Evolutionary conservation across 2,113 vertebrate genomes (phyloP), one percentile per base, ranked within the genome.

Genomic region (Eulacestoma nigropectus): DNA sequence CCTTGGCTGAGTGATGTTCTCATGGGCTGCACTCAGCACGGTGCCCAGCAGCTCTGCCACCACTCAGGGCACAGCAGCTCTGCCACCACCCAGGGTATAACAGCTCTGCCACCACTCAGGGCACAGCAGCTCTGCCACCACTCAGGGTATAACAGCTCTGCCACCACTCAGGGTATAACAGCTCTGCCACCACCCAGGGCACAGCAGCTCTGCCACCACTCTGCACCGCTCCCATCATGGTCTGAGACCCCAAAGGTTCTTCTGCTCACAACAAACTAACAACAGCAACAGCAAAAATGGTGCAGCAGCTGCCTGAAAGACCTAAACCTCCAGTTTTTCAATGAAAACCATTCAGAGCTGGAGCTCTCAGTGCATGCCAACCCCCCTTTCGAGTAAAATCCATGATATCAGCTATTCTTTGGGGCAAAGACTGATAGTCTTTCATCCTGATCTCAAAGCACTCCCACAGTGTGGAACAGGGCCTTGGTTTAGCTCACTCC

Each of bases 1-100:
- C 49, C 44, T 17, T 26, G 64, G 22, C 74, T 32, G 49, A 6
- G 14, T 6, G 18, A 18, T 49, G 13, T n/a, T 53, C 42, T 4
- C 13, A 1, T 12, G n/a, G 5, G 27, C 21, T 0, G 0, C 11
- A n/a, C 19, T 11, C 20, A 78, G 52, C 47, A 14, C 26, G 10
- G 49, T 10, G 25, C 23, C 26, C 56, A 35, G 13, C 19, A 21
- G 30, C 11, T 7, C 49, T 26, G 25, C 5, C 49, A 26, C 49
- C 49, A 4, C 49, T 15, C 49, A 14, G 55, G 20, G 20, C 55
- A n/a, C 56, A 23, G 13, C 32, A 14, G 55, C 13, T 6, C 32
- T 21, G 19, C 3, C 52, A 30, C 50, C 50, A 39, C 18, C 8
- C 17, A 12, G 50, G 1, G 35, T 20, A 10, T 30, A 70, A 30